phyloP scores from a whole-genome alignment of 1,140 invertebrate genomes.

The Oryzaephilus surinamensis region DNA sequence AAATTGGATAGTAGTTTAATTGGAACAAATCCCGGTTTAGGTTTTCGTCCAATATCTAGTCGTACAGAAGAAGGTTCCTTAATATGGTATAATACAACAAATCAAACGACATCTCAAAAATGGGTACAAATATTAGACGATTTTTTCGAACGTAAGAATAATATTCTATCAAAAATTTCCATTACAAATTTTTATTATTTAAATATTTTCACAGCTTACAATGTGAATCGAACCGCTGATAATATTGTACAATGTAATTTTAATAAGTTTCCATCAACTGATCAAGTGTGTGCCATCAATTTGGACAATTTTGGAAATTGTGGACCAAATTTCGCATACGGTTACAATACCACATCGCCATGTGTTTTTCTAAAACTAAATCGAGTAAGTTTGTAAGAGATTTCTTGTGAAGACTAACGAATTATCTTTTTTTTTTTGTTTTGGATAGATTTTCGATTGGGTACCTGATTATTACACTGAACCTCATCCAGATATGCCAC shows the following conservation, averaged over 20 bases:
- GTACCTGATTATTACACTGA: constrained; percentile 60
- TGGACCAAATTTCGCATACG: constrained; percentile 50
- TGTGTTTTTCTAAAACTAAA: constrained; percentile 86
- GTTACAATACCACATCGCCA: constrained; percentile 56
- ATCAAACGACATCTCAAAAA: constrained; percentile 49
- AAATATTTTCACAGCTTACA: constrained; percentile 43
- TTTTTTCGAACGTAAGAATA: constrained; percentile 66
- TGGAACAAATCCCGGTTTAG: constrained; percentile 81
- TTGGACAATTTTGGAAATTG: constrained; percentile 54
- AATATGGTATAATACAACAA: constrained; percentile 66
- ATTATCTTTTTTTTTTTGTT: constrained; percentile 6
- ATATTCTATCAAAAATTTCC: constrained; percentile 17
- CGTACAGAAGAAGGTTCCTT: constrained; percentile 68
- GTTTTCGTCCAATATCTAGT: constrained; percentile 73
- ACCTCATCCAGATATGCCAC: constrained; percentile 53
- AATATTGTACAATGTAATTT: constrained; percentile 59
- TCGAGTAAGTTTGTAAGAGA: constrained; percentile 50
- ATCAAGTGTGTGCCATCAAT: constrained; percentile 62
- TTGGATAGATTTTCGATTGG: constrained; percentile 60
- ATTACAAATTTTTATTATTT: neutral
- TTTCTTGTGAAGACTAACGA: neutral
- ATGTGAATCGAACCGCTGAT: constrained; percentile 44
- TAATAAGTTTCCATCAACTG: constrained; percentile 42
- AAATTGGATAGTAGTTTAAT: constrained; percentile 65
- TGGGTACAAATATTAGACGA: constrained; percentile 58